Percentiles rank a stretch among this genome's conserved stretches.
Evolutionary conservation across 2,113 vertebrate species (phyloP).

Genomic region (Sylvia atricapilla): DNA sequence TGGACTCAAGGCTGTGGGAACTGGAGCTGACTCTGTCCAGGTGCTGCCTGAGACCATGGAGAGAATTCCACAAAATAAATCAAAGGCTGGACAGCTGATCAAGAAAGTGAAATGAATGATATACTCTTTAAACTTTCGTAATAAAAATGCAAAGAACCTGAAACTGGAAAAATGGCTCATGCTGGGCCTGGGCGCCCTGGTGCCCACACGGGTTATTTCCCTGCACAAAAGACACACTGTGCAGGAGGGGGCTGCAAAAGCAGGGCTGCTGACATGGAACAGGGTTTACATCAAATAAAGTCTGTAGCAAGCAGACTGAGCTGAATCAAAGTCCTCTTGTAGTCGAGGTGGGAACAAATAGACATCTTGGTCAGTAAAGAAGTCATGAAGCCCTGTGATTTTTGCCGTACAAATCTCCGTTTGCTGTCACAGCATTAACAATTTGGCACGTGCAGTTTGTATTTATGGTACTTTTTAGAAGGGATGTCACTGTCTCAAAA

Average conservation of each 20-base stretch:
- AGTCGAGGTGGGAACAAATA: background rate
- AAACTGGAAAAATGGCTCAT: background rate
- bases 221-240: background rate
- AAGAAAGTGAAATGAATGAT: background rate
- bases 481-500: background rate
- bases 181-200: background rate
- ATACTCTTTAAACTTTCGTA: background rate
- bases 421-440: background rate
- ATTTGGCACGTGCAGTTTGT: background rate
- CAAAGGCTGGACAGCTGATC: background rate
- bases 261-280: background rate
- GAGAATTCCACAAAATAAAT: background rate
- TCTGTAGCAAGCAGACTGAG: background rate
- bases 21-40: background rate
- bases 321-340: background rate
- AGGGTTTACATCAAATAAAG: background rate
- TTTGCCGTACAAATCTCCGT: background rate
- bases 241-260: background rate
- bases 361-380: background rate
- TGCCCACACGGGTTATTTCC: accelerated
- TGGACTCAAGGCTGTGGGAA: accelerated
- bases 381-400: background rate
- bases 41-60: background rate
- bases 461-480: background rate
- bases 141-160: background rate